Base-by-base conservation (phyloP, 2,113 vertebrate species). In the Hystrix brachyura region DNA sequence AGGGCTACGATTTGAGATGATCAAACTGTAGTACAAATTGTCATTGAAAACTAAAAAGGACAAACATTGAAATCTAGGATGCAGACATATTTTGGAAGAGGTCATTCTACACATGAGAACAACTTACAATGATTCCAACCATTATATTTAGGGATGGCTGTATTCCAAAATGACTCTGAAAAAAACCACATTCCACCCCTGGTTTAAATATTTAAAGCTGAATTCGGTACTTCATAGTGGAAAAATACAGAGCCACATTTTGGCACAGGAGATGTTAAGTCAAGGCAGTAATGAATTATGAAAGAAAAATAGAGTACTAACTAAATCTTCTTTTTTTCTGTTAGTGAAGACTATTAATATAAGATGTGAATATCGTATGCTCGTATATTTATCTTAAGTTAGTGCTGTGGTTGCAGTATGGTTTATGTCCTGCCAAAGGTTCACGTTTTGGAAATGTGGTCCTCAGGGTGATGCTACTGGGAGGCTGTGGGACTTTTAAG, bases 261-360 rank as follows among this genome's bases (percentile, higher is more conserved):
- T 38, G 57, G 38, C 67, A 94, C 53, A 62, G 90, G 71, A 86
- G 38, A 57, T 2, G 15, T 59, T 57, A 85, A 1, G 13, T 21
- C 27, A 93, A 93, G 85, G 51, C 46, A 81, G 59, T 18, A 43
- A 71, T 81, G 15, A 69, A 93, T 88, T 90, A 62, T 71, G 84
- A 93, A 55, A 32, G 10, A 83, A 88, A 84, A 62, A 62, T 34
- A 80, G 12, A 51, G 19, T 53, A 19, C 29, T 34, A 74, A 80
- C 62, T 5, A 72, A 74, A 38, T 72, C 2, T 18, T 32, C 83
- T 81, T 64, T 27, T 18, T 53, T 79, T 19, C 27, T 53, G 48
- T 79, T 32, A 79, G 43, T 48, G 11, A 93, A 81, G 65, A 5
- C 1, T 53, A 38, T 95, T 51, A 57, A 72, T 48, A 74, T 67